Evolutionary conservation across 2,888 invertebrate genomes (phyloP).

Genomic region (Ectemnius continuus): DNA sequence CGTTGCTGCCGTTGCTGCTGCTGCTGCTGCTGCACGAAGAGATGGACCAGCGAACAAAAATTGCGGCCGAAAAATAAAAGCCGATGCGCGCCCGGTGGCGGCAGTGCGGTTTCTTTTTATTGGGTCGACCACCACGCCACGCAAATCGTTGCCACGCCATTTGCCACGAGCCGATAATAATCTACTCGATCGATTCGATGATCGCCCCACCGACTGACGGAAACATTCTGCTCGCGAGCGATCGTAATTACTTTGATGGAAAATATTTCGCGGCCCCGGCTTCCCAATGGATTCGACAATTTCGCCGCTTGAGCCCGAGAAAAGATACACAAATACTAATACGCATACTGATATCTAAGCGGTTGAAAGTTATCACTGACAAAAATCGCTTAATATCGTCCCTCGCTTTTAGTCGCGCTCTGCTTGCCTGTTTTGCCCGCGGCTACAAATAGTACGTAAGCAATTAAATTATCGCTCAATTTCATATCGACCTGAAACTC

Average conservation of each 20-base stretch:
- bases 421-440: no score
- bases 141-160: slow-evolving; percentile 49
- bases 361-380: neutral
- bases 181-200: slow-evolving; percentile 40
- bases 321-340: no score
- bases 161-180: slow-evolving; percentile 43
- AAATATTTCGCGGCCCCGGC: neutral
- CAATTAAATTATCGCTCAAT: no score
- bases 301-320: neutral
- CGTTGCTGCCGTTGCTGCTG: no score
- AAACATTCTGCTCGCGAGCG: slow-evolving; percentile 8
- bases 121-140: slow-evolving; percentile 23
- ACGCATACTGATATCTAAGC: neutral
- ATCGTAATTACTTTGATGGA: slow-evolving; percentile 28
- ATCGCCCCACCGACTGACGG: slow-evolving; percentile 30
- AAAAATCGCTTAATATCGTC: neutral
- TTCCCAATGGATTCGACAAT: slow-evolving; percentile 5
- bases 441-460: no score
- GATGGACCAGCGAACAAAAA: slow-evolving; percentile 35
- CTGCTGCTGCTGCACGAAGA: slow-evolving; percentile 22
- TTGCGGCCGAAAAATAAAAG: slow-evolving; percentile 29
- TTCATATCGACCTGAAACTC: no score
- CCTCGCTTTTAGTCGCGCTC: no score
- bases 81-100: neutral
- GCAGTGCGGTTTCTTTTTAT: slow-evolving; percentile 20